Percentiles rank a stretch among this genome's conserved stretches.
phyloP scores from a whole-genome alignment of 23 tunicate species.

The Ascidia mentula region DNA sequence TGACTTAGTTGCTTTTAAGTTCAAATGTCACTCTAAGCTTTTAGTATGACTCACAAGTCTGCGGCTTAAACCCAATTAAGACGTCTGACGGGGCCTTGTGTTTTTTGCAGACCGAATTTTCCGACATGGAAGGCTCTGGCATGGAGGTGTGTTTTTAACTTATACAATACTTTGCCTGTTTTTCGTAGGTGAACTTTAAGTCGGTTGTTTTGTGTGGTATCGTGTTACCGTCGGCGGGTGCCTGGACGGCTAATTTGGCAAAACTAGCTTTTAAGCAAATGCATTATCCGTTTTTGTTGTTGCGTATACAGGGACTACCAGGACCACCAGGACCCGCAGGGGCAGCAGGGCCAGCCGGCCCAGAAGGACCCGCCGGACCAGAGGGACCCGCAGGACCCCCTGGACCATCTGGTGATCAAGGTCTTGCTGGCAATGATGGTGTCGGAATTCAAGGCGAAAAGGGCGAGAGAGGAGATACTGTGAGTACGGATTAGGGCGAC shows the following conservation, averaged over 20 bases:
- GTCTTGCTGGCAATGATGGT: neutral
- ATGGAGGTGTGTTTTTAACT: conserved; percentile 30
- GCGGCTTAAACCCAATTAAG: neutral
- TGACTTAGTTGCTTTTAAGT: too few species aligned
- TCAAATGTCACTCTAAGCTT: too few species aligned
- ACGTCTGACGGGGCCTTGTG: neutral
- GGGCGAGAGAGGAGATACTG: neutral
- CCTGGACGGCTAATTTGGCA: too few species aligned
- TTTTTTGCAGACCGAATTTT: neutral
- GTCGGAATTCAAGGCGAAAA: neutral
- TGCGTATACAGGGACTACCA: neutral
- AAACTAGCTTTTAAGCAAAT: neutral
- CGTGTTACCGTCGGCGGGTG: too few species aligned
- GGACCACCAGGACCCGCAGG: conserved; percentile 15
- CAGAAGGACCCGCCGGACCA: conserved; percentile 39
- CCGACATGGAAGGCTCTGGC: conserved; percentile 47
- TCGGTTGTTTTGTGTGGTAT: neutral
- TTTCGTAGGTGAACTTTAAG: neutral
- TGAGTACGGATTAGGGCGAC: neutral
- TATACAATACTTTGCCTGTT: too few species aligned
- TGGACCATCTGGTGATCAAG: conserved; percentile 15
- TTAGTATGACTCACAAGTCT: too few species aligned
- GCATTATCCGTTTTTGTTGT: neutral
- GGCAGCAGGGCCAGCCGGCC: conserved; percentile 9
- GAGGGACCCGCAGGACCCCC: conserved; percentile 46